Base-by-base conservation (phyloP, 2,888 invertebrate genomes). In the Eristalis tenax region DNA sequence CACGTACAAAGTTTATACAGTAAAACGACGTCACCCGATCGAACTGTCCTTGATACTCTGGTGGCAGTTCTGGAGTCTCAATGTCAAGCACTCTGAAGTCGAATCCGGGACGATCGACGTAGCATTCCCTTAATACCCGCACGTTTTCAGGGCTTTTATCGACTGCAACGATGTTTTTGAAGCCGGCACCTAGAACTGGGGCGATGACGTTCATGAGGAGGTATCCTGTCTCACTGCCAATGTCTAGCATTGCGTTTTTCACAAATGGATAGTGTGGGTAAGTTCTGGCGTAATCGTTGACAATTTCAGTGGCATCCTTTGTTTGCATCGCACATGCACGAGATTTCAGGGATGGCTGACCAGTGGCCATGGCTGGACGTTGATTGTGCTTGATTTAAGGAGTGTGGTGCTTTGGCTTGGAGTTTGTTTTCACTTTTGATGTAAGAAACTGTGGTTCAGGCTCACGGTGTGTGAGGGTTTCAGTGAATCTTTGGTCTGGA, bases 1-100 rank as follows among this genome's bases (percentile, higher is more conserved):
- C 94, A 89, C 94, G 94, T 40, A 97, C 95, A 97, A 97, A 97
- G 90, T 97, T 97, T 4, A 97, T 93, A 84, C 96, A 95, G 91
- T 96, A 96, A 91, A 97, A 97, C 0, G 97, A 97, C 76, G 96
- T 95, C 0, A 95, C 94, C 90, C 96, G 96, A 90, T 96, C 94
- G 90, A 96, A 97, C 35, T 92, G 90, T 76, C 92, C 94, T n/a
- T 92, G 90, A 63, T 94, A 90, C 22, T 94, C 92, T 0, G 91
- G 91, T 0, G 95, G 94, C 61, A 95, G 88, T 32, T 93, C 91
- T 0, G 93, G 91, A 0, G 94, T 92, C 0, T 89, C 90, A 68
- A 97, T 95, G 90, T 97, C 95, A 75, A 92, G 83, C 4, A 90
- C 89, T 40, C 93, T 92, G 89, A 95, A 95, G 38, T 94, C 50